Evolutionary conservation across 2,797 vertebrate genomes (phyloP).

Genomic region (Bufotes viridis): DNA sequence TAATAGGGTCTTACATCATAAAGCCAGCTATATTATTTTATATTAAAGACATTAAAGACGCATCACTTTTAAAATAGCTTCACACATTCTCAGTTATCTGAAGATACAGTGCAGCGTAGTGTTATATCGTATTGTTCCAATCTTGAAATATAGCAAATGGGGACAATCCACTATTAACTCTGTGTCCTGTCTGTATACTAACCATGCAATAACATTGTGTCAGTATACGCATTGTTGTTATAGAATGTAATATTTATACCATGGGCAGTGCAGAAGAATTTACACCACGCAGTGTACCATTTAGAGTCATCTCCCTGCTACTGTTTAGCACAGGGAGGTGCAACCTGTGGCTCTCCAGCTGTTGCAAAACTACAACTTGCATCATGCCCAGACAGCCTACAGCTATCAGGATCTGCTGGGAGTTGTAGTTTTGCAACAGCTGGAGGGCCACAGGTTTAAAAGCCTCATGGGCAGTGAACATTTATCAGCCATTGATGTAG

Average conservation of each 20-base stretch:
- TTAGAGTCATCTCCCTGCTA: neutral
- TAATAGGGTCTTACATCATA: neutral
- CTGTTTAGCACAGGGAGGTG: too few species aligned
- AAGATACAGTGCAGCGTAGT: neutral
- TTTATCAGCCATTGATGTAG: neutral
- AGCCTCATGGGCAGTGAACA: neutral
- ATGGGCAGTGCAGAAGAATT: slow-evolving; percentile 1
- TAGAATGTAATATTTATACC: slow-evolving; percentile 23
- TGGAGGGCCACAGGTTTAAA: neutral
- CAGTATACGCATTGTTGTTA: neutral
- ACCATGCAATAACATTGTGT: slow-evolving; percentile 6
- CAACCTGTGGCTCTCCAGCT: too few species aligned
- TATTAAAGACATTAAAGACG: neutral
- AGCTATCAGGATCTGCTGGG: too few species aligned
- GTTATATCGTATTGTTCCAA: neutral
- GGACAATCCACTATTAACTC: neutral
- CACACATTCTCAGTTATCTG: neutral
- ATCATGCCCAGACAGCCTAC: too few species aligned
- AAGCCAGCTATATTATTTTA: neutral
- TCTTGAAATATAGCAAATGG: neutral
- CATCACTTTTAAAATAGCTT: neutral
- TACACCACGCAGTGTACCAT: too few species aligned
- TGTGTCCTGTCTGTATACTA: slow-evolving; percentile 31
- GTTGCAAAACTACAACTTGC: too few species aligned
- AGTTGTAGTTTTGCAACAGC: too few species aligned